Evolutionary conservation across 2,113 vertebrate species (phyloP).

Genomic region (Sigmodon hispidus): DNA sequence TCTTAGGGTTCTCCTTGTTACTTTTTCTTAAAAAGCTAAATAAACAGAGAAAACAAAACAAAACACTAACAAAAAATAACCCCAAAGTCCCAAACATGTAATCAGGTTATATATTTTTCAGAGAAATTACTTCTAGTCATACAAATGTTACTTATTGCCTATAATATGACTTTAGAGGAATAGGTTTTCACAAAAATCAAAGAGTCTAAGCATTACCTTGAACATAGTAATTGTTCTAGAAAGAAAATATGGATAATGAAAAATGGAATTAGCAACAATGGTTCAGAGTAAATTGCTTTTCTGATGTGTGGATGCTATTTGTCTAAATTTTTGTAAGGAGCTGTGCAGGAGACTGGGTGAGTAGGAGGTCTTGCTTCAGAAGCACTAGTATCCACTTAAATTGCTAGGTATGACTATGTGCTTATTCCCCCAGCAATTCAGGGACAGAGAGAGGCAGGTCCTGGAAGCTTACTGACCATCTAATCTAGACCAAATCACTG

Average conservation of each 20-base stretch:
- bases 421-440: neutral
- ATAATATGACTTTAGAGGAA: neutral
- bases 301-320: neutral
- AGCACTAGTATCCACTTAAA: neutral
- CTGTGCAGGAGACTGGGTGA: neutral
- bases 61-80: neutral
- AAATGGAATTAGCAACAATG: neutral
- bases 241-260: neutral
- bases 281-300: neutral
- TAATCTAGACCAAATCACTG: neutral
- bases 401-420: neutral
- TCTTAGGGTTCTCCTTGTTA: too few species aligned
- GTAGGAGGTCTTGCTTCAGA: neutral
- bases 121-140: neutral
- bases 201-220: neutral
- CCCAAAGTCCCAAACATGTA: neutral
- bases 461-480: neutral
- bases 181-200: conserved; percentile 5
- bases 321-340: neutral
- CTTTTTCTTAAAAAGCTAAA: conserved; percentile 17
- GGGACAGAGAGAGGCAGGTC: neutral
- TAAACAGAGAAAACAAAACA: too few species aligned
- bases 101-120: neutral
- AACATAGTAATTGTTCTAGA: neutral
- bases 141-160: neutral